A percentile compares a stretch with the other conserved stretches of the same genome.
phyloP scores from a whole-genome alignment of 2,797 vertebrate species.

The Pipistrellus pipistrellus region DNA sequence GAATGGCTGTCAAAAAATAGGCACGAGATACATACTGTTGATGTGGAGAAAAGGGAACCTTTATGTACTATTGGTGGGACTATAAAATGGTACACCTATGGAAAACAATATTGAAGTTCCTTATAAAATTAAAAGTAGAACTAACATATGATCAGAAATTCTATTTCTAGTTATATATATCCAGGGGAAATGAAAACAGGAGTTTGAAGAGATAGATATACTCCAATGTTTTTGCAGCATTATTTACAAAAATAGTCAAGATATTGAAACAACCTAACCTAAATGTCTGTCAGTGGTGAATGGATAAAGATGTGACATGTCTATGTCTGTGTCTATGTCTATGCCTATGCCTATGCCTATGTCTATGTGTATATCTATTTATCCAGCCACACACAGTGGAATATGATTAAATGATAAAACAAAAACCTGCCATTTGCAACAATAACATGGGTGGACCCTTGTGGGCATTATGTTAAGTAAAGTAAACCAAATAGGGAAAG shows the following conservation, averaged over 20 bases:
- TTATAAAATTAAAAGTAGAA: constrained; percentile 6
- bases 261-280: not conserved
- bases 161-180: not conserved
- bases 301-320: not conserved
- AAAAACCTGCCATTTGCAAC: not conserved
- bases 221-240: not conserved
- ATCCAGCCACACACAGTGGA: not conserved
- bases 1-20: not conserved
- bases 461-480: not conserved
- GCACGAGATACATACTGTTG: not conserved
- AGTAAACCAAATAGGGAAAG: not conserved
- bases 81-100: not conserved
- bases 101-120: not conserved
- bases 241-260: not conserved
- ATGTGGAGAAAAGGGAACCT: not conserved
- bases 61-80: not conserved
- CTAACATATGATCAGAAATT: not conserved
- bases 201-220: not conserved
- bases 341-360: not conserved
- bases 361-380: not conserved
- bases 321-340: not conserved
- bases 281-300: not conserved
- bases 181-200: not conserved
- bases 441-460: not conserved
- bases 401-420: not conserved